Conservation (phyloP, 2,797 vertebrate species). For the Podarcis siculus region DNA sequence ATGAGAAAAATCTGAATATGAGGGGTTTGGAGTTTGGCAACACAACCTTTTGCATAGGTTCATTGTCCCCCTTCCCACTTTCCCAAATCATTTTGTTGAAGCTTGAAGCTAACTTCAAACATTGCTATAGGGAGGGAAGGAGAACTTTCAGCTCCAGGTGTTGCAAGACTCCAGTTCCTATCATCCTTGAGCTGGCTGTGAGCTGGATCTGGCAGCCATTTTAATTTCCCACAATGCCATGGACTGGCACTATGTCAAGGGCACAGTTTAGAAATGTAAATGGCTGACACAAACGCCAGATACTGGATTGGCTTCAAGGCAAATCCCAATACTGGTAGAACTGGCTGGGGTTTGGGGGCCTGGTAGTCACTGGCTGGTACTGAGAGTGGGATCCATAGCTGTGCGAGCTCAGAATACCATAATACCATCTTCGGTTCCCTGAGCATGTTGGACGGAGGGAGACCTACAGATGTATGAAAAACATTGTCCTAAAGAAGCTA, state of each 20-base stretch:
- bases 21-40: constrained; percentile 47
- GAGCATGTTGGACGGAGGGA: not conserved
- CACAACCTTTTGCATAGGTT: not conserved
- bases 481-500: not conserved
- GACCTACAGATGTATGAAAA: not conserved
- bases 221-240: not conserved
- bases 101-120: not conserved
- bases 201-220: not conserved
- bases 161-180: too few relatives aligned
- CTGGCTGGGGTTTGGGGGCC: too few relatives aligned
- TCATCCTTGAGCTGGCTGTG: not conserved
- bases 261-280: not conserved
- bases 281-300: not conserved
- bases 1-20: constrained; percentile 56
- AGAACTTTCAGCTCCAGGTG: too few relatives aligned
- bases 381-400: too few relatives aligned
- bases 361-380: too few relatives aligned
- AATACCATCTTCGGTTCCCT: not conserved
- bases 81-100: not conserved
- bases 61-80: not conserved
- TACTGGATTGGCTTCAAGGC: not conserved
- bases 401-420: not conserved
- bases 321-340: not conserved
- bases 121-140: not conserved
- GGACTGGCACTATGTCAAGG: not conserved